phyloP scores from a whole-genome alignment of 2,113 vertebrate genomes.

The Microtus richardsoni region DNA sequence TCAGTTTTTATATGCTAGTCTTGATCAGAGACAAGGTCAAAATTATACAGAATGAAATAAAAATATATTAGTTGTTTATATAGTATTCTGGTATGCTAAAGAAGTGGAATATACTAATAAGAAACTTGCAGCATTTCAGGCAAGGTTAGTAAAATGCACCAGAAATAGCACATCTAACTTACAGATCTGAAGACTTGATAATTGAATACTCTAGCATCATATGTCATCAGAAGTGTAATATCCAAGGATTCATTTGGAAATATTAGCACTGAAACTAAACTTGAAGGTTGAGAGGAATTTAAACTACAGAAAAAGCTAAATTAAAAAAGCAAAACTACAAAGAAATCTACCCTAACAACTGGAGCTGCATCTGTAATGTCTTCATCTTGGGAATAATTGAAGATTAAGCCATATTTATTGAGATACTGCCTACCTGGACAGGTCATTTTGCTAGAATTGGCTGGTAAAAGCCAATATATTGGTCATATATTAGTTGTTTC shows the following conservation, averaged over 20 bases:
- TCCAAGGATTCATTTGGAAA: background rate
- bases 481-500: background rate
- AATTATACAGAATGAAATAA: constrained; percentile 15
- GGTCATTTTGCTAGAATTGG: background rate
- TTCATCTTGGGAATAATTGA: background rate
- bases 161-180: background rate
- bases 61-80: constrained; percentile 16
- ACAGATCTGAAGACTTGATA: background rate
- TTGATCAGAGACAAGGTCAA: constrained; percentile 30
- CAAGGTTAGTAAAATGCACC: background rate
- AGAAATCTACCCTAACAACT: background rate
- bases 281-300: background rate
- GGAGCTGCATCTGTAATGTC: background rate
- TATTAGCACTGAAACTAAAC: background rate
- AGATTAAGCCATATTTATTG: background rate
- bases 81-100: background rate
- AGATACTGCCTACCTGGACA: background rate
- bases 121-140: background rate
- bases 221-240: background rate
- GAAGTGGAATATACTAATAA: background rate
- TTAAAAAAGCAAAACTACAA: background rate
- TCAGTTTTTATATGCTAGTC: constrained; percentile 30
- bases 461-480: background rate
- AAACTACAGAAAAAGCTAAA: background rate
- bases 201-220: background rate